Percentiles rank a stretch among this genome's conserved stretches.
Evolutionary conservation across 2,113 vertebrate genomes (phyloP).

Genomic region (Microcebus ravelobensis): DNA sequence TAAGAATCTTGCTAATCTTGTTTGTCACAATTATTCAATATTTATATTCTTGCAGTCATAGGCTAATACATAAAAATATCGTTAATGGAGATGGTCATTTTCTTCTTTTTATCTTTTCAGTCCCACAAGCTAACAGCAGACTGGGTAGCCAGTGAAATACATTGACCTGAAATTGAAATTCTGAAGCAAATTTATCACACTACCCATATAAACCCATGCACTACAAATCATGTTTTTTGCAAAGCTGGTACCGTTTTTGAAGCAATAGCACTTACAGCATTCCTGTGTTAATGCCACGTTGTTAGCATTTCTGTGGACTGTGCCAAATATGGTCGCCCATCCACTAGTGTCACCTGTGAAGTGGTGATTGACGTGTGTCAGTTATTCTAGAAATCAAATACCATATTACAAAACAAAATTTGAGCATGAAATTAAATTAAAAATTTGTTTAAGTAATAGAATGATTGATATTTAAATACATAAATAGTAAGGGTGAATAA

Average conservation of each 20-base stretch:
- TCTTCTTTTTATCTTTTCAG: not conserved
- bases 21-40: not conserved
- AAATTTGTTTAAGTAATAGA: conserved; percentile 15
- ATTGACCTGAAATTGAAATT: not conserved
- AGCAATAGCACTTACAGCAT: conserved; percentile 87
- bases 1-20: not conserved
- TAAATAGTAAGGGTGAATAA: conserved; percentile 14
- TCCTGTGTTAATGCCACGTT: conserved; percentile 79
- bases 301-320: conserved; percentile 79
- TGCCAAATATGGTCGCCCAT: conserved; percentile 86
- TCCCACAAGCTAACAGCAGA: not conserved
- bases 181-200: not conserved
- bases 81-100: not conserved
- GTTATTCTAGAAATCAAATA: conserved; percentile 61
- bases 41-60: not conserved
- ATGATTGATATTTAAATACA: not conserved
- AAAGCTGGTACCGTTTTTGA: conserved; percentile 36
- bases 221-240: not conserved
- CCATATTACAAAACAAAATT: conserved; percentile 50
- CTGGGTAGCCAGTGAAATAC: not conserved
- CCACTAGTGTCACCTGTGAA: conserved; percentile 87
- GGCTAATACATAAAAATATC: not conserved
- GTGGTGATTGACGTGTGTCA: conserved; percentile 47
- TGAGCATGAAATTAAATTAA: conserved; percentile 41
- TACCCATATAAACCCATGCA: not conserved